Conservation (phyloP, 2,113 vertebrate genomes). For the Myotis yumanensis region DNA sequence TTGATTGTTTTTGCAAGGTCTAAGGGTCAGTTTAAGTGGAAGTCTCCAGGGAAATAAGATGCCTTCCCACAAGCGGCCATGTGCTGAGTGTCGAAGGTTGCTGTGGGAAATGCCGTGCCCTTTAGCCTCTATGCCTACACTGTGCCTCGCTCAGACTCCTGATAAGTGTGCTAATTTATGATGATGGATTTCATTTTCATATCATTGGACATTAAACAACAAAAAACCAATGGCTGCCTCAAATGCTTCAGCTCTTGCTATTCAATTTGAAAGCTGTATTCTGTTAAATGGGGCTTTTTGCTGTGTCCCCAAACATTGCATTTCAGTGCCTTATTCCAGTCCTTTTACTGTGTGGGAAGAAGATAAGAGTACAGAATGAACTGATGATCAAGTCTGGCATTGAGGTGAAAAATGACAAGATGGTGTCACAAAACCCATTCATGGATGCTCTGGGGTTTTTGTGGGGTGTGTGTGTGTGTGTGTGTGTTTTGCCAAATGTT, state of each 20-base stretch:
- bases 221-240: constrained; percentile 5
- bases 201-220: not conserved
- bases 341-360: constrained; percentile 29
- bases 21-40: not conserved
- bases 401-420: constrained; percentile 75
- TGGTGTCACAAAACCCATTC: constrained; percentile 73
- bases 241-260: not conserved
- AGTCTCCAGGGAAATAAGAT: not conserved
- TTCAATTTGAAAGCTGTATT: constrained; percentile 19
- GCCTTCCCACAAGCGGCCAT: not conserved
- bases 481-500: constrained; percentile 57
- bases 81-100: not conserved
- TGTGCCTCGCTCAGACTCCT: not conserved
- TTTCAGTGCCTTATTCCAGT: not conserved
- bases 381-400: not conserved
- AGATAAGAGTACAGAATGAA: constrained; percentile 50
- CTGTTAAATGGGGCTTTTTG: not conserved
- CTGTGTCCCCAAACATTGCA: not conserved
- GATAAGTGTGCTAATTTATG: not conserved
- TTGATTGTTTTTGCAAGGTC: not conserved
- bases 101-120: not conserved
- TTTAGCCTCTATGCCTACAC: not conserved
- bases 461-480: not conserved
- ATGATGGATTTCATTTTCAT: not conserved
- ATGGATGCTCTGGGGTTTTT: constrained; percentile 46